These are phyloP conservation scores for Congeria kusceri DNA, from an alignment of 2,888 invertebrate species.

Conservation along the genomic window DNA sequence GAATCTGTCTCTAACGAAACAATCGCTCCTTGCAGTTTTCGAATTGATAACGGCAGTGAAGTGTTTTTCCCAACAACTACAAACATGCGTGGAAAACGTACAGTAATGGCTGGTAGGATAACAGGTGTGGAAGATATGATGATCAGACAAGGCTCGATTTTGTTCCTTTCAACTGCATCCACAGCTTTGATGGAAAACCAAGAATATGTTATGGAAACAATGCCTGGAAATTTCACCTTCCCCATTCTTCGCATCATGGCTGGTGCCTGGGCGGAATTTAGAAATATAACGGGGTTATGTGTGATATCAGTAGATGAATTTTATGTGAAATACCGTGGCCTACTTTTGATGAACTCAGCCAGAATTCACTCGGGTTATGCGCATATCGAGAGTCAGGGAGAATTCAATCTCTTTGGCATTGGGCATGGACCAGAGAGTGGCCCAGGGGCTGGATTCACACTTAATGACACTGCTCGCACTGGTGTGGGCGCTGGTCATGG, in stretches of 20 bases:
- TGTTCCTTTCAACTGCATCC: slow-evolving; percentile 71
- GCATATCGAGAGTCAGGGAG: slow-evolving; percentile 73
- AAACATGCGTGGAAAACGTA: slow-evolving; percentile 72
- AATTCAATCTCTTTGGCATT: slow-evolving; percentile 71
- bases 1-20: slow-evolving; percentile 75
- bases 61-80: slow-evolving; percentile 69
- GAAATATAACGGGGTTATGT: slow-evolving; percentile 64
- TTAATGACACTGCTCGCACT: slow-evolving; percentile 52
- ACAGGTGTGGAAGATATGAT: slow-evolving; percentile 71
- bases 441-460: slow-evolving; percentile 67
- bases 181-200: slow-evolving; percentile 75
- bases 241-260: slow-evolving; percentile 68
- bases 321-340: slow-evolving; percentile 73
- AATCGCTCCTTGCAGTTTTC: slow-evolving; percentile 75
- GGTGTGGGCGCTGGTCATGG: slow-evolving; percentile 77
- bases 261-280: slow-evolving; percentile 69
- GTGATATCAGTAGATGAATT: slow-evolving; percentile 65
- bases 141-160: slow-evolving; percentile 69
- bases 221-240: slow-evolving; percentile 75
- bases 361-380: slow-evolving; percentile 68
- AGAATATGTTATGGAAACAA: slow-evolving; percentile 69
- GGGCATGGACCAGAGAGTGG: slow-evolving; percentile 68
- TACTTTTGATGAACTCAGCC: slow-evolving; percentile 71
- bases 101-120: slow-evolving; percentile 71
- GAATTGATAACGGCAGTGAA: slow-evolving; percentile 71